These are phyloP conservation scores for Bombylius major DNA, from an alignment of 2,888 invertebrate genomes.

Conservation along the genomic window DNA sequence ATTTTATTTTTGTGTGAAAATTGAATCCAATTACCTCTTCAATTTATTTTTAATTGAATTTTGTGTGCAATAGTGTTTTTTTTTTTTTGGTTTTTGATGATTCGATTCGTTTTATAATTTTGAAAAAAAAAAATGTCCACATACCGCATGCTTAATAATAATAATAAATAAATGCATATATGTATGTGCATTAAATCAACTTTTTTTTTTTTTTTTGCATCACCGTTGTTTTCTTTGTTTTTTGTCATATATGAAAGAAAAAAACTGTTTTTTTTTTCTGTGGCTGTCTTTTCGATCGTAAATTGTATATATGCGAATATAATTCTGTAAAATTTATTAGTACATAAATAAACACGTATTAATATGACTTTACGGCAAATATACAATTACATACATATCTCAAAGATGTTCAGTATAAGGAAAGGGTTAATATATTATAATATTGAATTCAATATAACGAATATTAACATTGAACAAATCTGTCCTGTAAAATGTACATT, in stretches of 20 bases:
- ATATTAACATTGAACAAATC: no score
- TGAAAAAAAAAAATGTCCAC: not conserved
- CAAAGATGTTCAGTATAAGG: no score
- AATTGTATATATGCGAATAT: slow-evolving; percentile 1
- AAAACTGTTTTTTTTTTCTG: not conserved
- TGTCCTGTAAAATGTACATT: no score
- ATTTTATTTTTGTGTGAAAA: not conserved
- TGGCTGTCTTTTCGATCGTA: not conserved
- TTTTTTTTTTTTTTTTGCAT: no score
- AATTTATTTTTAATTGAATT: not conserved
- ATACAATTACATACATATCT: not conserved
- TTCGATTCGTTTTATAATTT: not conserved
- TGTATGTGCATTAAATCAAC: not conserved
- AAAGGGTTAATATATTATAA: no score
- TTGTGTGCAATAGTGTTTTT: not conserved
- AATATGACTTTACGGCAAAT: slow-evolving; percentile 1
- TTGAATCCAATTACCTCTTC: not conserved
- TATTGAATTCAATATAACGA: no score
- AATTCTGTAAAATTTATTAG: slow-evolving; percentile 8
- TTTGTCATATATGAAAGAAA: no score
- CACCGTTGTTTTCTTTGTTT: no score
- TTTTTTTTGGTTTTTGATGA: not conserved
- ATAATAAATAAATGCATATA: not conserved
- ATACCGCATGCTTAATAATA: not conserved
- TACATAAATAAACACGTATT: slow-evolving; percentile 9